These are phyloP conservation scores for Garrulus glandarius DNA, from an alignment of 2,797 vertebrate species.

Conservation along the genomic window DNA sequence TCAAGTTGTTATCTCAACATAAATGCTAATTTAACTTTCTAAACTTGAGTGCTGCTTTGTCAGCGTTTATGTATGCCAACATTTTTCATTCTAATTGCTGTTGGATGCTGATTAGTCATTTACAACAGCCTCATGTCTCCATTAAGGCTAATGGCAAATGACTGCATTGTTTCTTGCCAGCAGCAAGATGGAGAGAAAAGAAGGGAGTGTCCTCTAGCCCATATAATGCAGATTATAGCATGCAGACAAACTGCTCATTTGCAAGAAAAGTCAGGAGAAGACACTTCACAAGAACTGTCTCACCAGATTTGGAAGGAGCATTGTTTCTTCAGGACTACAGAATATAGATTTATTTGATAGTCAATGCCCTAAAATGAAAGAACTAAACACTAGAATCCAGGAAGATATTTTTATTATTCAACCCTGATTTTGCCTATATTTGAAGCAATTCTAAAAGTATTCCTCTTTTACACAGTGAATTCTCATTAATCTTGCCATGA, in stretches of 20 bases:
- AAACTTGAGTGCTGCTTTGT: background rate
- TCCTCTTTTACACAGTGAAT: background rate
- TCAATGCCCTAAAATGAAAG: background rate
- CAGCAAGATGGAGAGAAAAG: background rate
- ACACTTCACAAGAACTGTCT: background rate
- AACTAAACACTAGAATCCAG: background rate
- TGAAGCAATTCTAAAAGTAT: background rate
- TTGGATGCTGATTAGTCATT: background rate
- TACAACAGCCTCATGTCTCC: background rate
- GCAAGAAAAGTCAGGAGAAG: background rate
- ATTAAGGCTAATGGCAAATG: background rate
- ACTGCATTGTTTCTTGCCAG: background rate
- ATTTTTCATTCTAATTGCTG: constrained; percentile 5
- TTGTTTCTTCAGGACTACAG: background rate
- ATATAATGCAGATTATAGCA: background rate
- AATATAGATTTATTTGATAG: background rate
- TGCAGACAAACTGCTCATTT: background rate
- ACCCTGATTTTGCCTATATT: background rate
- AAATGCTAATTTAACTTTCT: background rate
- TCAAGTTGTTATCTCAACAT: background rate
- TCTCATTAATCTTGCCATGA: background rate
- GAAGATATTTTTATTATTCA: background rate
- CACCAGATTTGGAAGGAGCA: background rate
- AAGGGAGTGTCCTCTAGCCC: background rate
- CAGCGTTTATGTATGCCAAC: background rate